A percentile compares a stretch with the other conserved stretches of the same genome.
These are phyloP conservation scores for Allacma fusca DNA, from an alignment of 2,888 invertebrate genomes.

Conservation along the genomic window DNA sequence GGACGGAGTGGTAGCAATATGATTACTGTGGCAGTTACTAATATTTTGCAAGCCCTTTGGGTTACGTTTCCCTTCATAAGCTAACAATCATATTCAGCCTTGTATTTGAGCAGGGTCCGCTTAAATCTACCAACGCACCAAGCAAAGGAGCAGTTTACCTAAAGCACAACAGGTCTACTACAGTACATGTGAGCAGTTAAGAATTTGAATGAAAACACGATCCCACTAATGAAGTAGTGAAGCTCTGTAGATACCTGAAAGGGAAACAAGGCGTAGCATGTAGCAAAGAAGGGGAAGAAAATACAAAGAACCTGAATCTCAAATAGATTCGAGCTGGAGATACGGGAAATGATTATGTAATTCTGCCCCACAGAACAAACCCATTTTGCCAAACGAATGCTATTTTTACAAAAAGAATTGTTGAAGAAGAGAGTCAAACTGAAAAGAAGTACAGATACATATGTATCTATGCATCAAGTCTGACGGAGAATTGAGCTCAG, in stretches of 20 bases:
- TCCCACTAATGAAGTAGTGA: background rate
- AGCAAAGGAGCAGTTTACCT: too few relatives aligned
- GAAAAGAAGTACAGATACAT: background rate
- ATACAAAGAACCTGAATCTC: background rate
- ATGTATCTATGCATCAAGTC: background rate
- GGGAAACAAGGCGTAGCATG: conserved; percentile 1
- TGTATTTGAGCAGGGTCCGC: too few relatives aligned
- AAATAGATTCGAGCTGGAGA: conserved; percentile 7
- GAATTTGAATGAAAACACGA: background rate
- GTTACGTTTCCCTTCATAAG: background rate
- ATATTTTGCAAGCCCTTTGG: background rate
- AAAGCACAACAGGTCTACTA: too few relatives aligned
- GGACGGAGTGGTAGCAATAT: background rate
- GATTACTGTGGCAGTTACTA: background rate
- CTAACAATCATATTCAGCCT: background rate
- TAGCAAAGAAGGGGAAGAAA: background rate
- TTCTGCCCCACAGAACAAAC: background rate
- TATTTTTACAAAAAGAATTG: background rate
- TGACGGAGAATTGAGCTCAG: too few relatives aligned
- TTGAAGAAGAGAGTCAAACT: background rate
- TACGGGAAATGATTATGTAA: conserved; percentile 12
- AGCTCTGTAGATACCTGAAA: background rate
- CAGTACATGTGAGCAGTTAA: background rate
- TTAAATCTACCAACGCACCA: too few relatives aligned
- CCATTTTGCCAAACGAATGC: conserved; percentile 7